phyloP scores from a whole-genome alignment of 2,113 vertebrate species.

The Marmota monax region DNA sequence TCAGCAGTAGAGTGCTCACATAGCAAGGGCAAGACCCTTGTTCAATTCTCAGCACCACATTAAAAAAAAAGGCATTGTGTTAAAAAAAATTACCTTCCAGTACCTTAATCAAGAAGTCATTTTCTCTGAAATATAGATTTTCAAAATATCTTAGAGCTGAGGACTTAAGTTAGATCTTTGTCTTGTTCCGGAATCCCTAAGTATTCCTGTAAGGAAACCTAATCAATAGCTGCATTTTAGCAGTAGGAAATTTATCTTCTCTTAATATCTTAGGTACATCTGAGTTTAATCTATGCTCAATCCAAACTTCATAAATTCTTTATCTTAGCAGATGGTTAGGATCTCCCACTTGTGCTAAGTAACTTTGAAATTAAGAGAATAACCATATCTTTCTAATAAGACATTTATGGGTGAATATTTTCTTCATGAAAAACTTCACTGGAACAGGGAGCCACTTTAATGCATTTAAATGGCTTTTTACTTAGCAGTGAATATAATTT shows the following conservation, averaged over 20 bases:
- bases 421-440: slow-evolving; percentile 33
- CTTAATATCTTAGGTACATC: background rate
- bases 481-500: slow-evolving; percentile 9
- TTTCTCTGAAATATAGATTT: slow-evolving; percentile 1
- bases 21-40: too few species aligned
- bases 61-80: too few species aligned
- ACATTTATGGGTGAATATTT: slow-evolving; percentile 30
- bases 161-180: background rate
- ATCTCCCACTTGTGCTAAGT: background rate
- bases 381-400: slow-evolving; percentile 8
- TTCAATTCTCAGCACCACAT: too few species aligned
- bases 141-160: slow-evolving; percentile 33
- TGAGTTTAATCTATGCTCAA: slow-evolving; percentile 33
- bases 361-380: slow-evolving; percentile 18
- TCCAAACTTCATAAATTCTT: slow-evolving; percentile 31
- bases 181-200: slow-evolving; percentile 12
- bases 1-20: too few species aligned
- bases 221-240: slow-evolving; percentile 39
- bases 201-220: slow-evolving; percentile 35
- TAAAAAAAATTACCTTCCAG: slow-evolving; percentile 37
- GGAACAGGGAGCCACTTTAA: background rate
- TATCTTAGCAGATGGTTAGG: background rate
- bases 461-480: slow-evolving; percentile 22
- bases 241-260: background rate
- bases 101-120: background rate